These are phyloP conservation scores for Castor canadensis DNA, from an alignment of 2,113 vertebrate genomes.

Conservation along the genomic window DNA sequence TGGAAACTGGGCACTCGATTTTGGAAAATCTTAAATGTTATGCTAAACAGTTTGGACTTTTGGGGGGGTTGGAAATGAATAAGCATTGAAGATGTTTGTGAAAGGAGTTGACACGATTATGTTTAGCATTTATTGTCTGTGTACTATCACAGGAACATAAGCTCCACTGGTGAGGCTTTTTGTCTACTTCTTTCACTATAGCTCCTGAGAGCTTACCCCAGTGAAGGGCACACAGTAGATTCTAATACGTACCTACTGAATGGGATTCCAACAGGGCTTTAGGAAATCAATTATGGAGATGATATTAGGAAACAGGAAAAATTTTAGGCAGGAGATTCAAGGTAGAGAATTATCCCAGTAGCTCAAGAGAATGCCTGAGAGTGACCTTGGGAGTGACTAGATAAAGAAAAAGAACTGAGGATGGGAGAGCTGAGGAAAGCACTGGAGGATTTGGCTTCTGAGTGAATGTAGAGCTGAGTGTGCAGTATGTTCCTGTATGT, in stretches of 20 bases:
- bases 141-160: accelerated
- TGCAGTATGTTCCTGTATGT: not conserved
- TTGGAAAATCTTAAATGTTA: not conserved
- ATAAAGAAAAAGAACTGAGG: not conserved
- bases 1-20: not conserved
- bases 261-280: not conserved
- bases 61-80: not conserved
- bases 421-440: too few relatives aligned
- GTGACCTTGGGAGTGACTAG: not conserved
- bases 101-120: not conserved
- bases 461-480: accelerated
- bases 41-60: not conserved
- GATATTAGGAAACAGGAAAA: not conserved
- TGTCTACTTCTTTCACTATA: not conserved
- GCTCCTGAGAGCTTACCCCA: not conserved
- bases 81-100: not conserved
- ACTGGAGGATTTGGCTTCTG: not conserved
- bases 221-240: not conserved
- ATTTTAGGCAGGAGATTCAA: not conserved
- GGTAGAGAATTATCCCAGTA: not conserved
- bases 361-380: not conserved
- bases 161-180: not conserved
- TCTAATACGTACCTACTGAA: not conserved
- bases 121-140: not conserved
- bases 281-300: not conserved